Evolutionary conservation across 2,888 invertebrate genomes (phyloP).

Genomic region (Microchrysa polita): DNA sequence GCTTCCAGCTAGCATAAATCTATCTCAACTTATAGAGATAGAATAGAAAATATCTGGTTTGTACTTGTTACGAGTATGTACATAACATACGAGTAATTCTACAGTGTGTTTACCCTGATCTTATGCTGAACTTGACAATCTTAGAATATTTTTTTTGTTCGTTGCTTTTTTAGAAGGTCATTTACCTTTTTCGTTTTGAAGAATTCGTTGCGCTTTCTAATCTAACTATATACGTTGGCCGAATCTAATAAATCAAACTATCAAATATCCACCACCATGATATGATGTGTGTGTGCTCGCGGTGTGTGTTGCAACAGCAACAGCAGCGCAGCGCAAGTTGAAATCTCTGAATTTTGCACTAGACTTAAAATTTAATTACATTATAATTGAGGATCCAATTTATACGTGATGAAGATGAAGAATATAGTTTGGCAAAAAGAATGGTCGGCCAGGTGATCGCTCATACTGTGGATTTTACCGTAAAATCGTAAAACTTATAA

Average conservation of each 20-base stretch:
- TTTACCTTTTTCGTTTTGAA: constrained; percentile 24
- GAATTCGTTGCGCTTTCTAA: constrained; percentile 30
- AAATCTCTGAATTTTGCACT: not conserved
- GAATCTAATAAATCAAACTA: constrained; percentile 28
- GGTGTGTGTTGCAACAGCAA: too few species aligned
- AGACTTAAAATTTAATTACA: constrained; percentile 16
- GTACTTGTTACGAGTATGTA: too few species aligned
- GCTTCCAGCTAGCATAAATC: too few species aligned
- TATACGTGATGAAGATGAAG: not conserved
- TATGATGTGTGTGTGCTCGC: too few species aligned
- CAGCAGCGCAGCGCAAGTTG: too few species aligned
- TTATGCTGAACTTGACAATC: constrained; percentile 16
- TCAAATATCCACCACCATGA: not conserved
- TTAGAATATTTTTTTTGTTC: constrained; percentile 4
- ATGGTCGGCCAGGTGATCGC: too few species aligned
- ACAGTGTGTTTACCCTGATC: not conserved
- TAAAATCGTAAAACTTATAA: too few species aligned
- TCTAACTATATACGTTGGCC: not conserved
- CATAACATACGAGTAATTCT: too few species aligned
- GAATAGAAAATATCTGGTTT: too few species aligned
- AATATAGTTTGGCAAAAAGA: too few species aligned
- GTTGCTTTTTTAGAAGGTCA: constrained; percentile 23
- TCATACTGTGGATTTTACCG: too few species aligned
- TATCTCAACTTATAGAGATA: too few species aligned
- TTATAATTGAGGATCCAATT: constrained; percentile 35